Percentiles rank a stretch among this genome's conserved stretches.
Evolutionary conservation across 2,113 vertebrate species (phyloP).

Genomic region (Myrmophylax atrothorax): DNA sequence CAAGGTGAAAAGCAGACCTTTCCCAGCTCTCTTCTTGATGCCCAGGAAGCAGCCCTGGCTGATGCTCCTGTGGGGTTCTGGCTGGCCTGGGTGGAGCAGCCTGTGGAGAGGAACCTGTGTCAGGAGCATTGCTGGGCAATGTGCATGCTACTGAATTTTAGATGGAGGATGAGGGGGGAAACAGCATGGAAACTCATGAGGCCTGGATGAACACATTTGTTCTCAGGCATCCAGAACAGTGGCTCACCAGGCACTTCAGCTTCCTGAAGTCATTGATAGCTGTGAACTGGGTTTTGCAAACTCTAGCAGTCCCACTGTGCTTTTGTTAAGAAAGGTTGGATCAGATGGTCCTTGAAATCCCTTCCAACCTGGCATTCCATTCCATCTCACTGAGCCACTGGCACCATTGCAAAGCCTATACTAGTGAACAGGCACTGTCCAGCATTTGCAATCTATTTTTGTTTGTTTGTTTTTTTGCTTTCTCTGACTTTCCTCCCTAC

Average conservation of each 20-base stretch:
- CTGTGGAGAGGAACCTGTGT: neutral
- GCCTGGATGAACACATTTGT: neutral
- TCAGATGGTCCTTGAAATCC: neutral
- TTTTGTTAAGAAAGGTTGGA: neutral
- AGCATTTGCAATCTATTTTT: neutral
- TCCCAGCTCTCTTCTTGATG: neutral
- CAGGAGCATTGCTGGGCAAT: slow-evolving; percentile 36
- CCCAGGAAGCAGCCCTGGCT: neutral
- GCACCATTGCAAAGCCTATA: neutral
- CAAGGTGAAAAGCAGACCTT: slow-evolving; percentile 22
- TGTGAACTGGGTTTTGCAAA: neutral
- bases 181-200: neutral
- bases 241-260: neutral
- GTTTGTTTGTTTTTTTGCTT: neutral
- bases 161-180: neutral
- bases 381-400: neutral
- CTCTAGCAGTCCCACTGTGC: neutral
- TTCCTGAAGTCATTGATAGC: neutral
- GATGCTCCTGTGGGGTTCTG: neutral
- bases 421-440: neutral
- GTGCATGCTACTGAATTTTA: neutral
- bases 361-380: neutral
- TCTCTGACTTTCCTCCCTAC: neutral
- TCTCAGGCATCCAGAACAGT: neutral
- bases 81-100: neutral